Base-by-base conservation (phyloP, 2,113 vertebrate species). In the Grammatotria lemairii region DNA sequence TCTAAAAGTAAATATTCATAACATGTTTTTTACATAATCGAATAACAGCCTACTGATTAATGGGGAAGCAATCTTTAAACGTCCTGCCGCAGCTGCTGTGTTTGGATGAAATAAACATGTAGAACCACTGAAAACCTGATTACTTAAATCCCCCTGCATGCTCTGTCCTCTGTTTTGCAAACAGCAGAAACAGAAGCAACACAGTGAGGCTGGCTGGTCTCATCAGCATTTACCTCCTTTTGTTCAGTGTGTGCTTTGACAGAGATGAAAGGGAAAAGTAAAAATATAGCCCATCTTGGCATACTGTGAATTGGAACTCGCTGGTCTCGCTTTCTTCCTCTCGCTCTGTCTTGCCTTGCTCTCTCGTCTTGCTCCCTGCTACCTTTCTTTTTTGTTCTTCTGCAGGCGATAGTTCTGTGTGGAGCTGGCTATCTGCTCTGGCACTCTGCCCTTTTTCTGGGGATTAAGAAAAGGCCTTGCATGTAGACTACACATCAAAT, bases 211-310 rank as follows among this genome's bases (percentile, higher is more conserved):
- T 26, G 19, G 33, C 55, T 35, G 63, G 55, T 73, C 90, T 86
- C 84, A 86, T 93, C 85, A 84, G 83, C 33, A 12, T 94, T 83
- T 83, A 26, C 65, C 10, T 47, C 63, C 33, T 91, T 93, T 93
- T 88, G 87, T 92, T 89, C 82, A 33, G 31, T 75, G 54, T 92
- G 51, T 65, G 73, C 63, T 90, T 85, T 86, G 85, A 82, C 90
- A 9, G 11, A 86, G 88, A 89, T 93, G 81, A 94, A 95, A 91
- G 63, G 28, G 33, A 33, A 31, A 88, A 85, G 86, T 75, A 83
- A 63, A 91, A 89, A 86, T 63, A 84, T 12, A 86, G 53, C 83
- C 75, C 80, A 16, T 88, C 83, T 60, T 81, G 70, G 49, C 21
- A 21, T 47, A 10, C 68, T 58, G 83, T 65, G 73, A 83, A 87